A percentile compares a stretch with the other conserved stretches of the same genome.
Conservation (phyloP, 1,140 invertebrate species). For the Drosophila persimilis region DNA sequence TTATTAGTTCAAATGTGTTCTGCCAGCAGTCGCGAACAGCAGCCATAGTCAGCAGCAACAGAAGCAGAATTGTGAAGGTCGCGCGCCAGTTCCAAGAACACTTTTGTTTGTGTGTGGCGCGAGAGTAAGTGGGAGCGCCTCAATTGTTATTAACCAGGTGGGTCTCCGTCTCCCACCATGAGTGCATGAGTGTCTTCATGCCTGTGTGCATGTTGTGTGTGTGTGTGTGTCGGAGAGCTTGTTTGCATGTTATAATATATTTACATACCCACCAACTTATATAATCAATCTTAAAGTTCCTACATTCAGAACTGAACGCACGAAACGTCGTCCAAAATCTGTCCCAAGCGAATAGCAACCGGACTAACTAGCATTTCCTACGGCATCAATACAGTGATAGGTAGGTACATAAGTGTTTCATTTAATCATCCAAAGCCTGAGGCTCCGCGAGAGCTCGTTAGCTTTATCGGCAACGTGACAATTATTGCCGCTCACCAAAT, state of each 20-base stretch:
- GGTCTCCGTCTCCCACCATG: too few relatives aligned
- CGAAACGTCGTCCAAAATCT: not conserved
- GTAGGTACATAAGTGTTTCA: conserved; percentile 22
- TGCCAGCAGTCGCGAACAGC: too few relatives aligned
- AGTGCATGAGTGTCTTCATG: not conserved
- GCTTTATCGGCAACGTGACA: conserved; percentile 51
- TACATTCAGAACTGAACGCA: conserved; percentile 6
- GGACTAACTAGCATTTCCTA: conserved; percentile 22
- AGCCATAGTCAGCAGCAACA: too few relatives aligned
- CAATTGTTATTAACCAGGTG: too few relatives aligned
- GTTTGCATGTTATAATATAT: conserved; percentile 20
- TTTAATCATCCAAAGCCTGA: too few relatives aligned
- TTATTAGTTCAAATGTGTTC: too few relatives aligned
- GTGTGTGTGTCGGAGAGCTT: conserved; percentile 4
- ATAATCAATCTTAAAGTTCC: conserved; percentile 37
- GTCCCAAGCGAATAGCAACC: conserved; percentile 1
- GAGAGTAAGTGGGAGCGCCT: too few relatives aligned
- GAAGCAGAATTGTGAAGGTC: too few relatives aligned
- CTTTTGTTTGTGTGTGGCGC: too few relatives aligned
- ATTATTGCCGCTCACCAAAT: not conserved
- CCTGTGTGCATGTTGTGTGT: conserved; percentile 14
- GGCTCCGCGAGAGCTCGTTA: not conserved
- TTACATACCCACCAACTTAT: conserved; percentile 28
- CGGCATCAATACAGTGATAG: conserved; percentile 8
- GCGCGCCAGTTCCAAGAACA: too few relatives aligned